Evolutionary conservation across 1,140 invertebrate species (phyloP).

Genomic region (Caligus rogercresseyi): DNA sequence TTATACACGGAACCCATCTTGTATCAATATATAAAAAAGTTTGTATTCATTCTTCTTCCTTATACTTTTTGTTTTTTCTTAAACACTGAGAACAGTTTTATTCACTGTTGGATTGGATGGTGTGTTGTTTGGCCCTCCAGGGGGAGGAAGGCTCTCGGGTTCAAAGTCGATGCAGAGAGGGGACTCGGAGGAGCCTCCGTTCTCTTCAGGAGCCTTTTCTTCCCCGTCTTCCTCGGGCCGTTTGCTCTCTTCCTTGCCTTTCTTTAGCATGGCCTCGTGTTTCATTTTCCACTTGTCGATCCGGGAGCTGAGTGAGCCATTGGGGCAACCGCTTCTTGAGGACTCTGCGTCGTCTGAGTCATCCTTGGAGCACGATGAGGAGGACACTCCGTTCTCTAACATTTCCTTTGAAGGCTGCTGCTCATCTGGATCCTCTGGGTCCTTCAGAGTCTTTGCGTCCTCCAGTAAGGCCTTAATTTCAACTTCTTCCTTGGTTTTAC

Average conservation of each 20-base stretch:
- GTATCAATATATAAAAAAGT: background rate
- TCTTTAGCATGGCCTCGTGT: constrained; percentile 19
- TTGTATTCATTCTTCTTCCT: background rate
- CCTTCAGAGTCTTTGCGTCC: background rate
- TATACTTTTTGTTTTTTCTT: background rate
- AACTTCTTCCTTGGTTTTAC: background rate
- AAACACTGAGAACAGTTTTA: background rate
- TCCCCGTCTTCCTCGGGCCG: background rate
- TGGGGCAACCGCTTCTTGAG: background rate
- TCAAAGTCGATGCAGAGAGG: background rate
- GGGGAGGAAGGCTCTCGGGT: background rate
- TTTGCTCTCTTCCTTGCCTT: background rate
- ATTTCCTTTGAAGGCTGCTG: background rate
- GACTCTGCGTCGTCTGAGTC: background rate
- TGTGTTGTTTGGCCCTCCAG: background rate
- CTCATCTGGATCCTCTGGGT: background rate
- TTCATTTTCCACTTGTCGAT: constrained; percentile 20
- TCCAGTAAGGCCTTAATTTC: background rate
- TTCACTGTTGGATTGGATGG: background rate
- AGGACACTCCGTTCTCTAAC: background rate
- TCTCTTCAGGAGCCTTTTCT: background rate
- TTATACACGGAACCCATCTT: background rate
- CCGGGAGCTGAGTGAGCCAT: background rate
- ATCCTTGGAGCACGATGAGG: background rate
- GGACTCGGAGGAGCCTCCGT: background rate